Evolutionary conservation across 2,113 vertebrate species (phyloP).

Genomic region (Tragelaphus strepsiceros): DNA sequence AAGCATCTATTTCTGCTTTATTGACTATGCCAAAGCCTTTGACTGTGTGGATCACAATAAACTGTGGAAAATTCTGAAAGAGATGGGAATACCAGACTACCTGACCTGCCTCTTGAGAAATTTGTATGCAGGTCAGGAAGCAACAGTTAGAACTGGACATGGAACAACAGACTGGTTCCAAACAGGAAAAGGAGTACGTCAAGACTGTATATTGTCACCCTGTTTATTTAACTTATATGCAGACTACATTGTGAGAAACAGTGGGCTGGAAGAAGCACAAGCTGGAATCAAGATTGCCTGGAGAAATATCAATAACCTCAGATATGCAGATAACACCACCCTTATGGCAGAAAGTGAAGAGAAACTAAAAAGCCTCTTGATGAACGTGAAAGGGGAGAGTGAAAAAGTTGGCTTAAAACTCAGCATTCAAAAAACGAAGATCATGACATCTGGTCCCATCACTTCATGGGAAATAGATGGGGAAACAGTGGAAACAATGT

Average conservation of each 20-base stretch:
- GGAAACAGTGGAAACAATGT: fast-evolving
- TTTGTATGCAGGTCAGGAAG: too few species aligned
- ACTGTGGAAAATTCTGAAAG: too few species aligned
- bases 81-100: too few species aligned
- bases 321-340: neutral
- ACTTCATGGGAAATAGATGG: neutral
- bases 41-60: too few species aligned
- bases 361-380: neutral
- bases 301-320: neutral
- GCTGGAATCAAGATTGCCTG: fast-evolving
- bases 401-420: neutral
- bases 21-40: too few species aligned
- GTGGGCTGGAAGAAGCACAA: neutral
- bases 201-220: neutral
- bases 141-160: too few species aligned
- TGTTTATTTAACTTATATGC: neutral
- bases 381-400: neutral
- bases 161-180: neutral
- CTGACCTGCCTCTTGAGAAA: too few species aligned
- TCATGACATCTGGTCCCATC: neutral
- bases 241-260: fast-evolving
- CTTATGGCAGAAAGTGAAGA: neutral
- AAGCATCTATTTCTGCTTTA: too few species aligned
- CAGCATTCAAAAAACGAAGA: neutral
- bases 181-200: fast-evolving